Evolutionary conservation across 1,140 invertebrate species (phyloP).

Genomic region (Aphis gossypii): DNA sequence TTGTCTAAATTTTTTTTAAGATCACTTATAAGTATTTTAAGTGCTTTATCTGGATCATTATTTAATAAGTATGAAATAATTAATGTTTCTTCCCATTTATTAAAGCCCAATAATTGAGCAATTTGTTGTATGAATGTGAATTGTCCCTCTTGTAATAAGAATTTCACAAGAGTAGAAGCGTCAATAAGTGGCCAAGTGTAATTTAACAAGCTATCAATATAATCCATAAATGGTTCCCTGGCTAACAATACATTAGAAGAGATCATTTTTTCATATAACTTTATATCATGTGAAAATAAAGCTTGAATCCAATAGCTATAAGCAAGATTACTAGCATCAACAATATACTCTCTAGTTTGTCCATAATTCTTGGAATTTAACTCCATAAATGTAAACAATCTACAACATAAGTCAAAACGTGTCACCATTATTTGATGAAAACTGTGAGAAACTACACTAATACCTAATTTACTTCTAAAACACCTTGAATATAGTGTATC

Average conservation of each 20-base stretch:
- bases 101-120: background rate
- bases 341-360: conserved; percentile 27
- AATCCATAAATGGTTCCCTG: conserved; percentile 30
- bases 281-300: conserved; percentile 47
- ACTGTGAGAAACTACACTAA: conserved; percentile 43
- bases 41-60: conserved; percentile 51
- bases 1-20: background rate
- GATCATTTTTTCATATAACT: conserved; percentile 50
- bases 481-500: background rate
- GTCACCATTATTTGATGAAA: conserved; percentile 42
- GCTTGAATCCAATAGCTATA: conserved; percentile 41
- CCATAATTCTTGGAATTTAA: background rate
- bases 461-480: conserved; percentile 38
- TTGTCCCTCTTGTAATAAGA: conserved; percentile 35
- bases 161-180: conserved; percentile 24
- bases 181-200: conserved; percentile 38
- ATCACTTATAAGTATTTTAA: conserved; percentile 25
- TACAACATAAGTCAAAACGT: conserved; percentile 48
- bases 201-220: conserved; percentile 18
- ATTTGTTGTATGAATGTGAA: conserved; percentile 50
- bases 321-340: conserved; percentile 35
- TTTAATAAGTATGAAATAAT: conserved; percentile 47
- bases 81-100: conserved; percentile 50
- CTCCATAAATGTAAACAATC: conserved; percentile 46
- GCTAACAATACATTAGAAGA: background rate